Evolutionary conservation across 2,888 invertebrate genomes (phyloP).

Genomic region (Ethmia dodecea): DNA sequence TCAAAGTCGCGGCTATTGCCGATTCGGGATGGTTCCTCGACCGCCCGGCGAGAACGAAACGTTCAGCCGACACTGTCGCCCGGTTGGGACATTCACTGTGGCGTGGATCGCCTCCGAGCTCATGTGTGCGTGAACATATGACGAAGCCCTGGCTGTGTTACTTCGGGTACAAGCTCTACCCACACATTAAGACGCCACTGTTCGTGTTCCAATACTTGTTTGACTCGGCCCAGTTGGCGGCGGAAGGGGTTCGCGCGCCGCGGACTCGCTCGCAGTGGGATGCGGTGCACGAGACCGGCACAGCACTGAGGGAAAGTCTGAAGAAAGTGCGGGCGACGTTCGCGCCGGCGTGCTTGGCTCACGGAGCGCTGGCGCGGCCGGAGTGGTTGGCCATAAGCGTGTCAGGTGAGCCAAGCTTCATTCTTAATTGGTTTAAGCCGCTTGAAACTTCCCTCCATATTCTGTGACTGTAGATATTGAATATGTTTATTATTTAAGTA

Average conservation of each 20-base stretch:
- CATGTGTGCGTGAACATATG: constrained; percentile 83
- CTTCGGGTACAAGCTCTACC: constrained; percentile 93
- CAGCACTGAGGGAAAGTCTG: constrained; percentile 88
- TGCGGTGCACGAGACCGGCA: constrained; percentile 93
- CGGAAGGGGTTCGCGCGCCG: constrained; percentile 93
- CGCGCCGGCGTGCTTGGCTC: constrained; percentile 95
- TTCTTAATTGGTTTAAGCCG: too few relatives aligned
- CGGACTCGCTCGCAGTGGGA: constrained; percentile 95
- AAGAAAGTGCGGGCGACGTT: constrained; percentile 92
- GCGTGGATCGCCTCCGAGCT: constrained; percentile 79
- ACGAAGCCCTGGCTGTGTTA: constrained; percentile 94
- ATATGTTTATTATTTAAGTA: too few relatives aligned
- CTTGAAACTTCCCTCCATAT: too few relatives aligned
- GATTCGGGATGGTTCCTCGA: constrained; percentile 98
- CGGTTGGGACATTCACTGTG: constrained; percentile 66
- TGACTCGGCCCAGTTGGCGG: constrained; percentile 96
- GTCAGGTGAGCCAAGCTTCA: constrained; percentile 72
- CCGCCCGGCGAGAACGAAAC: constrained; percentile 73
- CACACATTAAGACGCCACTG: constrained; percentile 90
- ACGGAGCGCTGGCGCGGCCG: constrained; percentile 90
- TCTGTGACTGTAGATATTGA: too few relatives aligned
- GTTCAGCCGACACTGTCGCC: constrained; percentile 55
- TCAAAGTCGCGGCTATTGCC: constrained; percentile 89
- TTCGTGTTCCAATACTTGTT: constrained; percentile 97
- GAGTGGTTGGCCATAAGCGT: constrained; percentile 93